Evolutionary conservation across 2,797 vertebrate genomes (phyloP).

Genomic region (Acanthurus lineatus): DNA sequence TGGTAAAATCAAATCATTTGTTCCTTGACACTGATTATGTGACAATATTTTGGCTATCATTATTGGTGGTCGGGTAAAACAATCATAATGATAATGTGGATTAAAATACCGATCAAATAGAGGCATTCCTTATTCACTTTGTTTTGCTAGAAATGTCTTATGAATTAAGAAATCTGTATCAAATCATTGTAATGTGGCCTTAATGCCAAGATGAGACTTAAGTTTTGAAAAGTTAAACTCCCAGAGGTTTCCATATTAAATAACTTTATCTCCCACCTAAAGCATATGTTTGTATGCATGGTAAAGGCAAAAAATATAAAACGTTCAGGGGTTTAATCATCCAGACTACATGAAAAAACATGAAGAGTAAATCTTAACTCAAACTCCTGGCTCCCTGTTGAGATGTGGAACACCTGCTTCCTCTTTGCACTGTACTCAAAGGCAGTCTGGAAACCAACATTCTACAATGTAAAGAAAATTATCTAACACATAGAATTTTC

Average conservation of each 20-base stretch:
- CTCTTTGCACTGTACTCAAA: slow-evolving; percentile 95
- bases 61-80: background rate
- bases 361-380: slow-evolving; percentile 86
- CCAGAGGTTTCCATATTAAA: background rate
- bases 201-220: too few species aligned
- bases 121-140: too few species aligned
- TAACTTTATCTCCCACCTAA: background rate
- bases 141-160: too few species aligned
- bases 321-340: background rate
- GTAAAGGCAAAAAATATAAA: background rate
- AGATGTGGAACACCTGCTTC: slow-evolving; percentile 96
- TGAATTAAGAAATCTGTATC: too few species aligned
- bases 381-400: slow-evolving; percentile 97
- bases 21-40: background rate
- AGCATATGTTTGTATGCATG: background rate
- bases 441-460: slow-evolving; percentile 95
- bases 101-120: background rate
- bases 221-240: background rate
- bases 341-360: background rate
- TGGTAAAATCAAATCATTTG: background rate
- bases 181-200: background rate
- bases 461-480: slow-evolving; percentile 79
- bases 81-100: background rate
- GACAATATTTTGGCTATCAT: background rate
- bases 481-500: background rate